Evolutionary conservation across 1,140 invertebrate species (phyloP), one percentile per base, ranked within the genome.

Genomic region (Belonocnema kinseyi): DNA sequence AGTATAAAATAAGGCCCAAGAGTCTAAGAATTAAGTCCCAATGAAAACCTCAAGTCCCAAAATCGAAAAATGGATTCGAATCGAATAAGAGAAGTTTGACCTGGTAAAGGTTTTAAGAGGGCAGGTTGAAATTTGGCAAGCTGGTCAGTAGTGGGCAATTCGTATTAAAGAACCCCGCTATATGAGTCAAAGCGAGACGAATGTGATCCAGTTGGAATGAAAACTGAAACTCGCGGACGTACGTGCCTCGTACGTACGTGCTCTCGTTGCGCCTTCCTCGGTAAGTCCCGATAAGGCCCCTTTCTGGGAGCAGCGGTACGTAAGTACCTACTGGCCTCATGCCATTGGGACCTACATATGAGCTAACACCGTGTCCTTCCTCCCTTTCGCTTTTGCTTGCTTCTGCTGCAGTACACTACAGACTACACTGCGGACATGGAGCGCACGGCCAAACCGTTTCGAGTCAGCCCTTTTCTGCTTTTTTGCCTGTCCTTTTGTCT

Each of bases 341-440:
- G 61, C 61, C 61, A 66, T 66, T 66, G 61, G 61, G 61, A 66
- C 61, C 61, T 66, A 66, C 61, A 66, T 66, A 66, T 66, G 61
- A 66, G 61, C 61, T 66, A 33, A 66, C 26, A 61, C 58, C 58
- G 58, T 61, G 58, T 61, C 58, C 58, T 61, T 61, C 58, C 58
- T 21, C 61, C 61, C 61, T 66, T 66, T 66, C 61, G 61, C 61
- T 66, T 66, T 66, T 66, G 61, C 61, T 66, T 66, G 33, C 61
- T 66, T 66, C 40, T 66, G 40, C 61, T 66, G 58, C 26, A 17
- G n/a, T 19, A 54, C 17, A 54, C 8, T 12, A 14, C 26, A 14
- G 33, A 61, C 19, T 33, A 61, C 58, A 61, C 58, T 46, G 13
- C 53, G 53, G 17, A 54, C 53, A 17, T 54, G 21, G 58, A 13